Evolutionary conservation across 2,797 vertebrate genomes (phyloP).

Genomic region (Pipistrellus kuhlii): DNA sequence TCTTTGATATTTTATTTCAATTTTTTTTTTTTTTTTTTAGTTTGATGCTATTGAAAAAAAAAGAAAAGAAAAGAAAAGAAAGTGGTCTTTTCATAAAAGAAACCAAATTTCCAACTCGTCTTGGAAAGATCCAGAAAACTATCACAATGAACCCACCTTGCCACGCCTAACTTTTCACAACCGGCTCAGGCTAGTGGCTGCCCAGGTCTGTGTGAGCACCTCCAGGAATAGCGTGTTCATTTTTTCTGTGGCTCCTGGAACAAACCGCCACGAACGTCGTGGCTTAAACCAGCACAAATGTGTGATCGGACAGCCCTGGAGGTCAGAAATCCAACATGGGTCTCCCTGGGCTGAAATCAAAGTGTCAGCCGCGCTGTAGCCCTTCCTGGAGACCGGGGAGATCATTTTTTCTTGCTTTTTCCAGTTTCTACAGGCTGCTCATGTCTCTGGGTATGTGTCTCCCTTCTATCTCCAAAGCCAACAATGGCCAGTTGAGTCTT

Average conservation of each 20-base stretch:
- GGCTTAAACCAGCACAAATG: background rate
- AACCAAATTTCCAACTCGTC: slow-evolving; percentile 2
- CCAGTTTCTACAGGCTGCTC: background rate
- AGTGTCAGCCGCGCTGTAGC: background rate
- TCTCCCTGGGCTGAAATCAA: background rate
- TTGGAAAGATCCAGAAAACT: background rate
- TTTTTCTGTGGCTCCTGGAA: background rate
- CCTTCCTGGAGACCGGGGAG: background rate
- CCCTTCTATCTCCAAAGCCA: background rate
- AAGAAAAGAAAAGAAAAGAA: background rate
- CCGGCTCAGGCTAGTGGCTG: background rate
- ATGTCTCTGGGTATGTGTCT: background rate
- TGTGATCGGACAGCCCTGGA: background rate
- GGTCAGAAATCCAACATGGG: background rate
- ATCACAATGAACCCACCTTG: background rate
- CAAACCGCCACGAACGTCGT: background rate
- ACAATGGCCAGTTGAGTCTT: background rate
- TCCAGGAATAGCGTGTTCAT: background rate
- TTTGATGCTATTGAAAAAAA: background rate
- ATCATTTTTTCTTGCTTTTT: background rate
- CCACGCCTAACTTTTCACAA: background rate
- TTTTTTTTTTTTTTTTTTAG: slow-evolving; percentile 27
- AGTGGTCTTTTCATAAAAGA: background rate
- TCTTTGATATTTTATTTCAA: background rate
- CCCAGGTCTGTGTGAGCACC: background rate